Percentiles rank a stretch among this genome's conserved stretches.
Conservation (phyloP, 2,888 invertebrate genomes). For the Miltochrista miniata region DNA sequence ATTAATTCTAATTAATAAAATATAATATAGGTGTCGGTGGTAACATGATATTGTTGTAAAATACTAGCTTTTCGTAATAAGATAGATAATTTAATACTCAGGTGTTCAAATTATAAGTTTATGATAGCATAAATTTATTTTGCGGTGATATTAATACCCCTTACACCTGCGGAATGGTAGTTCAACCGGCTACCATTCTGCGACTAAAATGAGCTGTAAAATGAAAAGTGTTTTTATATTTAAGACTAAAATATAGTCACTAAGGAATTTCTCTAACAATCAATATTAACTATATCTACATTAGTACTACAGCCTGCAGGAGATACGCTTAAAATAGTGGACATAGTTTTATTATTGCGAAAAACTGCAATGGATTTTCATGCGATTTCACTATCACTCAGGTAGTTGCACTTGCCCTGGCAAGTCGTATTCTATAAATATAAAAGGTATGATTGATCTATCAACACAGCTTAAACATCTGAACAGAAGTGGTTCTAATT, state of each 20-base stretch:
- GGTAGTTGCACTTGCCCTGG: too few species aligned
- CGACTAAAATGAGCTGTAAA: not conserved
- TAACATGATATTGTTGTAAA: constrained; percentile 39
- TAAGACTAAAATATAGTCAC: not conserved
- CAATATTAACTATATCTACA: too few species aligned
- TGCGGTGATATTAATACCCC: constrained; percentile 28
- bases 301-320: too few species aligned
- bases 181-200: constrained; percentile 8
- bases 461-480: too few species aligned
- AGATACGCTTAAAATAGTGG: too few species aligned
- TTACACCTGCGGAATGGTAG: constrained; percentile 34
- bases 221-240: not conserved
- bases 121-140: constrained; percentile 33
- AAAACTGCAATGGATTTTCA: too few species aligned
- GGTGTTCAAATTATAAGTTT: constrained; percentile 35
- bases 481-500: too few species aligned
- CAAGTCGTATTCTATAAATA: too few species aligned
- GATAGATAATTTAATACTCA: constrained; percentile 15
- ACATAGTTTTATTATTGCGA: too few species aligned
- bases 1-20: constrained; percentile 35
- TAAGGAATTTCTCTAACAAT: too few species aligned
- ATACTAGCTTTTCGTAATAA: constrained; percentile 24
- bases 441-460: too few species aligned
- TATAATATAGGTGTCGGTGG: constrained; percentile 33
- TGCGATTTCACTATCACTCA: too few species aligned